A percentile compares a stretch with the other conserved stretches of the same genome.
phyloP scores from a whole-genome alignment of 2,113 vertebrate species.

The Carettochelys insculpta region DNA sequence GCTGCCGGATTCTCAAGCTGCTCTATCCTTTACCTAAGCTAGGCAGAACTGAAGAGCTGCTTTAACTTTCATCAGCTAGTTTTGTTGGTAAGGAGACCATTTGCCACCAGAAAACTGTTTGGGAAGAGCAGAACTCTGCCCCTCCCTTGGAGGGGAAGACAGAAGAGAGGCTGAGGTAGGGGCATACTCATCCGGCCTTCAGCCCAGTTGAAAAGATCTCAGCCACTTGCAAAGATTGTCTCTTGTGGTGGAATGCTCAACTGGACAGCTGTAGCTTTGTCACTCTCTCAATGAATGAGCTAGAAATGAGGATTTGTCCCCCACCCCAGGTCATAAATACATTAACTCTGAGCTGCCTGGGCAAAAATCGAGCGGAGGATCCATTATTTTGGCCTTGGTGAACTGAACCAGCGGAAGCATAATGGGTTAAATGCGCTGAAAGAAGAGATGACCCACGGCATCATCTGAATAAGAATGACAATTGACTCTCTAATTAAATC shows the following conservation, averaged over 20 bases:
- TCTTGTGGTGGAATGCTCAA: background rate
- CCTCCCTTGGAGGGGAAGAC: background rate
- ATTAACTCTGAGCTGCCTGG: background rate
- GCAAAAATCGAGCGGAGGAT: background rate
- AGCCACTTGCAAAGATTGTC: background rate
- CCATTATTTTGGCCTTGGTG: background rate
- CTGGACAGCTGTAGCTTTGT: background rate
- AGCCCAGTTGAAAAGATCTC: too few relatives aligned
- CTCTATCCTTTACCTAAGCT: background rate
- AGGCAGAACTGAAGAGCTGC: background rate
- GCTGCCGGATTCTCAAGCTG: background rate
- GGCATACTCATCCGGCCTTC: background rate
- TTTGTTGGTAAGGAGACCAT: background rate
- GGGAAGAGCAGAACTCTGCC: background rate
- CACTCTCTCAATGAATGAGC: background rate
- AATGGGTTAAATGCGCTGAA: background rate
- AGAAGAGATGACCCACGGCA: background rate
- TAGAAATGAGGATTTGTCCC: background rate
- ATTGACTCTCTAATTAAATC: background rate
- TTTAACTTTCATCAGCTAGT: background rate
- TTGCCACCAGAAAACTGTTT: background rate
- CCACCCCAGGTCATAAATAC: background rate
- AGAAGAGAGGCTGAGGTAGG: background rate
- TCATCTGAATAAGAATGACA: background rate
- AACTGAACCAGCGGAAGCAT: background rate